Evolutionary conservation across 2,888 invertebrate species (phyloP).

Genomic region (Tenthredo amoena): DNA sequence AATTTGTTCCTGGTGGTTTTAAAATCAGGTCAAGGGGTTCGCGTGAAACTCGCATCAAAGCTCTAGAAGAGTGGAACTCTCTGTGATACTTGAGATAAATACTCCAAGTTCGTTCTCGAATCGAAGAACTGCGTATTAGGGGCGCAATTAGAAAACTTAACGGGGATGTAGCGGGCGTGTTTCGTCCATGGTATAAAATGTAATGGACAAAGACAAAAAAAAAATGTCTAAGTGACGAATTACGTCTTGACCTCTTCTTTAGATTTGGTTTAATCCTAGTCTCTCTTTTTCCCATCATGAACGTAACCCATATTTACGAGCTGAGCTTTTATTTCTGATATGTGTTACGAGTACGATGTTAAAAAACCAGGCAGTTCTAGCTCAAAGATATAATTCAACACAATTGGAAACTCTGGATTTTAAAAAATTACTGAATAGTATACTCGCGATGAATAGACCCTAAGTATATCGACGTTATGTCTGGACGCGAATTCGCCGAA

Average conservation of each 20-base stretch:
- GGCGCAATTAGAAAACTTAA: neutral
- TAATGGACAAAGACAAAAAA: neutral
- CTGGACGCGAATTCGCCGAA: neutral
- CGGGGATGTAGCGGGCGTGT: neutral
- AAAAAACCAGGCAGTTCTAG: neutral
- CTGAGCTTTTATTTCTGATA: neutral
- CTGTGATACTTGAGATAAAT: slow-evolving; percentile 7
- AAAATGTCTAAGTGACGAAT: neutral
- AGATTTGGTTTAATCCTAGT: neutral
- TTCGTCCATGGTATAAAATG: neutral
- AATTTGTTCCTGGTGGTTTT: neutral
- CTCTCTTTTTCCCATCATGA: neutral
- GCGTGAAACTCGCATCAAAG: neutral
- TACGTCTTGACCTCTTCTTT: neutral
- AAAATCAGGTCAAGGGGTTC: slow-evolving; percentile 30
- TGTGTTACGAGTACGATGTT: neutral
- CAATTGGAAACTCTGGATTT: neutral
- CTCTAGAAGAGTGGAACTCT: neutral
- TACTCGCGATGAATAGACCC: neutral
- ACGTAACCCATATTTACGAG: neutral
- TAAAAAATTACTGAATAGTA: neutral
- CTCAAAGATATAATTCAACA: neutral
- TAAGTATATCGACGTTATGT: neutral
- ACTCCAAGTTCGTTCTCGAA: slow-evolving; percentile 9
- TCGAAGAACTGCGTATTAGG: neutral